A percentile compares a stretch with the other conserved stretches of the same genome.
These are phyloP conservation scores for Podiceps cristatus DNA, from an alignment of 2,113 vertebrate species.

Conservation along the genomic window DNA sequence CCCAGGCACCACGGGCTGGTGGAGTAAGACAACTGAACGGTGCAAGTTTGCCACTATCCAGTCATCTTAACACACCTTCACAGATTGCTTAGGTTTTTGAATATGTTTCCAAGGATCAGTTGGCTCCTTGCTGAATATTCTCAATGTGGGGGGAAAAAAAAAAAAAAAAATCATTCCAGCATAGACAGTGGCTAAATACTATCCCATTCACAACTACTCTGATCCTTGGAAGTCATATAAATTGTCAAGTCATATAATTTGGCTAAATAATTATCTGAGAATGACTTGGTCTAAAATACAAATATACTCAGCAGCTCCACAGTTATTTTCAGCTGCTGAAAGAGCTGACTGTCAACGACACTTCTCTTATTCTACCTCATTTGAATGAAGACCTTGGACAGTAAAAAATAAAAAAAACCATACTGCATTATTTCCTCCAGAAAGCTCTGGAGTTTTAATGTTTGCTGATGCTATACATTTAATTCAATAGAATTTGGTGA, in stretches of 20 bases:
- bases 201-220: neutral
- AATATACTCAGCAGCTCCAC: neutral
- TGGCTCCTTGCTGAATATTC: neutral
- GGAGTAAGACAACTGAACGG: neutral
- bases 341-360: constrained; percentile 16
- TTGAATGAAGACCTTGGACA: constrained; percentile 15
- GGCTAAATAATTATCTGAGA: constrained; percentile 43
- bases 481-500: constrained; percentile 43
- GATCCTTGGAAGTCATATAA: neutral
- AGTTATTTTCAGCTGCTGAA: constrained; percentile 43
- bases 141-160: neutral
- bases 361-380: constrained; percentile 20
- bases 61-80: neutral
- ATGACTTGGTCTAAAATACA: neutral
- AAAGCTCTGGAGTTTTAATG: neutral
- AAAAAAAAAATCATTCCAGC: neutral
- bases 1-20: neutral
- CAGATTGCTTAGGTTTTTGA: neutral
- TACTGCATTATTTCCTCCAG: neutral
- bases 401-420: neutral
- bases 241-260: constrained; percentile 14
- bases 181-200: neutral
- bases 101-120: neutral
- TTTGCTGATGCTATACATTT: constrained; percentile 6
- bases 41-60: neutral